Conservation (phyloP, 2,888 invertebrate species). For the Drosophila falleni region DNA sequence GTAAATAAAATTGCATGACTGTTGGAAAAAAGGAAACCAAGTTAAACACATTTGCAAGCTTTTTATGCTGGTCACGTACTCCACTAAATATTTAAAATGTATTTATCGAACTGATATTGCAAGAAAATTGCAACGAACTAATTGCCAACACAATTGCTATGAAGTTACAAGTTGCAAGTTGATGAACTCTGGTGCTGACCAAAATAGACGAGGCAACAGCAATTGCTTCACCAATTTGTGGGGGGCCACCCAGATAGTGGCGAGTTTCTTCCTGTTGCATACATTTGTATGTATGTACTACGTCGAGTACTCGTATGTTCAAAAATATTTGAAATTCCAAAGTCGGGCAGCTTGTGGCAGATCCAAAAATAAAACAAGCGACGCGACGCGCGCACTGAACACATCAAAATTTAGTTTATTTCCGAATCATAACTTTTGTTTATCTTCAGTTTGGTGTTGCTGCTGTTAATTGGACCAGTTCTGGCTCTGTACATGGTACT, state of each 20-base stretch:
- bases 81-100: conserved; percentile 14
- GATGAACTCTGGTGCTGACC: conserved; percentile 18
- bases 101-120: conserved; percentile 31
- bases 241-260: conserved; percentile 32
- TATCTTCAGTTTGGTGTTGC: conserved; percentile 57
- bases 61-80: conserved; percentile 22
- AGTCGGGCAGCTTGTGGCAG: conserved; percentile 33
- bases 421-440: conserved; percentile 78
- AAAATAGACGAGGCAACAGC: conserved; percentile 5
- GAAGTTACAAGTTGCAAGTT: conserved; percentile 17
- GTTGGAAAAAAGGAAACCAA: not conserved
- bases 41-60: conserved; percentile 3
- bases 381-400: conserved; percentile 57
- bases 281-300: not conserved
- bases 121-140: conserved; percentile 25
- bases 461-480: conserved; percentile 26
- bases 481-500: conserved; percentile 10
- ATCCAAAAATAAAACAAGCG: conserved; percentile 50
- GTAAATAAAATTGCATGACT: conserved; percentile 5
- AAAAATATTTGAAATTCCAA: conserved; percentile 43
- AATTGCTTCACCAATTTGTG: not conserved
- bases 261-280: conserved; percentile 11
- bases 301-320: not conserved
- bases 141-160: conserved; percentile 24
- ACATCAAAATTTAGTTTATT: conserved; percentile 74